These are phyloP conservation scores for Steromphala cineraria DNA, from an alignment of 2,888 invertebrate species.

Conservation along the genomic window DNA sequence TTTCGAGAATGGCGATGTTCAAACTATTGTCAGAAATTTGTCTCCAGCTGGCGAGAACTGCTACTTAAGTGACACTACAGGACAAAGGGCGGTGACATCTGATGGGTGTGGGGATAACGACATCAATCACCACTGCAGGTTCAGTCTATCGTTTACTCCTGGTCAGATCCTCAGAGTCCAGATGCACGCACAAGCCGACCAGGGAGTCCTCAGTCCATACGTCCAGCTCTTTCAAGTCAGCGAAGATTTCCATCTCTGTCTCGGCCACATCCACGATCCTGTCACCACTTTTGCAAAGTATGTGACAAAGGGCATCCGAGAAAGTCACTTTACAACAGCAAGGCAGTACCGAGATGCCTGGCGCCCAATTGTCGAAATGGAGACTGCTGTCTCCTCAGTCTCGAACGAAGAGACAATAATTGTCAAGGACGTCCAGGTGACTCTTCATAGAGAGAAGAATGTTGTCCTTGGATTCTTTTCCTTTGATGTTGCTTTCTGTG, in stretches of 20 bases:
- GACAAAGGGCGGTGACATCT: not conserved
- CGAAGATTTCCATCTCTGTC: constrained; percentile 38
- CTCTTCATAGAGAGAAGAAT: constrained; percentile 25
- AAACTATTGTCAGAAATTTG: not conserved
- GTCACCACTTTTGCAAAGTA: constrained; percentile 39
- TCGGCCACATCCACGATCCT: constrained; percentile 41
- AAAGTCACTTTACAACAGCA: constrained; percentile 25
- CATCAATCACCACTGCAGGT: constrained; percentile 26
- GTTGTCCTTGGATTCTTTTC: constrained; percentile 40
- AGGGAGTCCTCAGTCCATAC: constrained; percentile 34
- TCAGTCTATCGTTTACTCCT: constrained; percentile 29
- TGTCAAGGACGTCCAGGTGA: constrained; percentile 44
- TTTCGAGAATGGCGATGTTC: not conserved
- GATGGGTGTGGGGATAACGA: not conserved
- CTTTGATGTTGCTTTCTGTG: constrained; percentile 39
- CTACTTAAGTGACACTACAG: not conserved
- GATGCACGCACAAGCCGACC: constrained; percentile 35
- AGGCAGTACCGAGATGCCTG: constrained; percentile 43
- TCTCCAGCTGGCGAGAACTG: not conserved
- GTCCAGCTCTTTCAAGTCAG: constrained; percentile 37
- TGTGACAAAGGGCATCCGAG: constrained; percentile 35
- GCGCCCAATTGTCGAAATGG: constrained; percentile 55
- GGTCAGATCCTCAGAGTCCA: constrained; percentile 40
- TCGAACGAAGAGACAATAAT: constrained; percentile 39
- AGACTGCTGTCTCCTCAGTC: constrained; percentile 47